Evolutionary conservation across 2,113 vertebrate species (phyloP), one percentile per base, ranked within the genome.

Genomic region (Sarotherodon lohbergeri): DNA sequence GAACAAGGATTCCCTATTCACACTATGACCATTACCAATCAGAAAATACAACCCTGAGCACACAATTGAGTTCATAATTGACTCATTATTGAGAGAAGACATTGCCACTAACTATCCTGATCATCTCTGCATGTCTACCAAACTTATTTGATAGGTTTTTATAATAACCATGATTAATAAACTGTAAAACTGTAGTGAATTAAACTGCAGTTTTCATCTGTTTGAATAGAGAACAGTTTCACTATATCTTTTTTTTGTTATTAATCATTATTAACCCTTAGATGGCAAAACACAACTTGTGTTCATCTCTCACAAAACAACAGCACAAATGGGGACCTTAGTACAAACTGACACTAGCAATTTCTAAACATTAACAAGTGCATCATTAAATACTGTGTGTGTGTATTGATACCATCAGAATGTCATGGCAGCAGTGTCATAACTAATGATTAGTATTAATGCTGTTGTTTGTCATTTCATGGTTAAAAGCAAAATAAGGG

Each of bases 141-240:
- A 24, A 9, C 63, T 43, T 43, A 71, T 24, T 41, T 24, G 36
- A 14, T 24, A 41, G 36, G 36, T 41, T 19, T 43, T 71, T 63
- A 11, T 63, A 63, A 36, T 6, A 63, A 63, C 0, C 9, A 36
- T 22, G 34, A 68, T 0, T 71, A 71, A 43, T 71, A 43, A 71
- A 71, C n/a, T 71, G 19, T 9, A 68, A 24, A 7, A 22, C 41
- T 13, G n/a, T 4, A 43, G 63, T 24, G 19, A 24, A 43, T 71
- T 14, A 5, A 71, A 71, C 39, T 24, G 34, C 61, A 66, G 61
- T 39, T 66, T 66, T 36, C 61, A 39, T 39, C 61, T 66, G 61
- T 63, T 63, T 63, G 32, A 63, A 66, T 66, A 39, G 61, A 66
- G 5, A 66, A 0, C 17, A 66, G 17, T 66, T 39, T 3, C 2